Base-by-base conservation (phyloP, 1,140 invertebrate species). In the Apis florea region DNA sequence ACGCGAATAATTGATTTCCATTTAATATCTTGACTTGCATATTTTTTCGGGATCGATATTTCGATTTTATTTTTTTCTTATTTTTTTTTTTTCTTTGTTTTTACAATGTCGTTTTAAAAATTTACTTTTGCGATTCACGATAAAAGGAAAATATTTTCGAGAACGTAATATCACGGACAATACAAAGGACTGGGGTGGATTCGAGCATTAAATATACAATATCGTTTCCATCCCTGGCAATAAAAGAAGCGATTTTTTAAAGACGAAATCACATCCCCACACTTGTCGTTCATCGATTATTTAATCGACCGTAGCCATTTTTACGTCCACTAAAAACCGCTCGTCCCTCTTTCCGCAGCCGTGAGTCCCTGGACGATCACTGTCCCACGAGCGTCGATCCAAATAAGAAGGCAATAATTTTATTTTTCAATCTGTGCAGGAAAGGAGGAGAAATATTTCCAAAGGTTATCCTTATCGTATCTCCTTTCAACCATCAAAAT, bases 261-360 rank as follows among this genome's bases (percentile, higher is more conserved):
- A 74, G 56, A 84, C 82, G 82, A 89, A 91, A 91, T 91, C 90
- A 86, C 88, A 83, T 82, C 84, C 84, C 85, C 83, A 79, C 77
- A 58, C 82, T 87, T 71, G 4, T 84, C 85, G 75, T 89, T 89
- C 89, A 90, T 91, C 86, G 89, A 90, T 91, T 91, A 91, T 91
- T 91, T 88, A 91, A 87, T 85, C 86, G 84, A 86, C 84, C 84
- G 82, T 83, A 84, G 90, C 89, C 86, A 91, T 91, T 90, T 83
- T 90, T 90, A 88, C 88, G 89, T 86, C 70, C 85, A 84, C 86
- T 85, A 86, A 84, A 90, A 90, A 89, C 86, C 87, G 72, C 74
- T 72, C 54, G 69, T 83, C 86, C 88, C 83, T 40, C 31, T 40
- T 70, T 79, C 75, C 79, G 85, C 75, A 83, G 84, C 86, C 49